Evolutionary conservation across 1,140 invertebrate genomes (phyloP), one percentile per base, ranked within the genome.

Genomic region (Heliconius eleuchia): DNA sequence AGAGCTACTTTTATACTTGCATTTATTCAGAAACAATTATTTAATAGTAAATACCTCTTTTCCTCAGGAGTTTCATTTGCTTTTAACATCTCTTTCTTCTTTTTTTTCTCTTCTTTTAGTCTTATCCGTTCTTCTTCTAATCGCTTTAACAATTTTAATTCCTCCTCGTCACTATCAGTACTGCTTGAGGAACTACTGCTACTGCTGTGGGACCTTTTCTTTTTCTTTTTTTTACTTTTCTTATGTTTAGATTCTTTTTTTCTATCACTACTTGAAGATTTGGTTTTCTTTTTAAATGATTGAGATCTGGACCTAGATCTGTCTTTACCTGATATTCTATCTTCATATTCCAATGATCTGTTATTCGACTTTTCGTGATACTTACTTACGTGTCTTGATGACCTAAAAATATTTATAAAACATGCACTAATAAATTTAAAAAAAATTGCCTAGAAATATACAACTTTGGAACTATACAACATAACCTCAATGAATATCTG

Each of bases 31-130:
- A 71, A 34, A 71, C 16, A 6, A 23, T 23, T 23, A 23, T 23
- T 23, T 9, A n/a, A 66, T 66, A 66, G 9, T 66, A 74, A 16
- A 34, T 75, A 94, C 94, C 94, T 94, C 90, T 99, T 99, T 88
- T 99, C 98, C 92, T 99, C 99, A 1, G 98, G 97, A 2, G 99
- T 99, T 95, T 99, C 99, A 70, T 96, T 96, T 1, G 97, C 96
- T 95, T 99, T 99, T 84, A 97, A 89, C 52, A 97, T 78, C 84
- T 99, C 98, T 86, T 99, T 99, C 83, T 97, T 95, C 9, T 96
- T 96, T 80, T 96, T 96, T 50, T 95, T 96, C 73, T 98, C 96
- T 76, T 97, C 96, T 19, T 96, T 90, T 76, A 96, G 94, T 75
- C 96, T 95, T 16, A 96, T 80, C 23, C 97, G 92, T 85, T 98